phyloP scores from a whole-genome alignment of 2,888 invertebrate species.

The Subacronicta megacephala region DNA sequence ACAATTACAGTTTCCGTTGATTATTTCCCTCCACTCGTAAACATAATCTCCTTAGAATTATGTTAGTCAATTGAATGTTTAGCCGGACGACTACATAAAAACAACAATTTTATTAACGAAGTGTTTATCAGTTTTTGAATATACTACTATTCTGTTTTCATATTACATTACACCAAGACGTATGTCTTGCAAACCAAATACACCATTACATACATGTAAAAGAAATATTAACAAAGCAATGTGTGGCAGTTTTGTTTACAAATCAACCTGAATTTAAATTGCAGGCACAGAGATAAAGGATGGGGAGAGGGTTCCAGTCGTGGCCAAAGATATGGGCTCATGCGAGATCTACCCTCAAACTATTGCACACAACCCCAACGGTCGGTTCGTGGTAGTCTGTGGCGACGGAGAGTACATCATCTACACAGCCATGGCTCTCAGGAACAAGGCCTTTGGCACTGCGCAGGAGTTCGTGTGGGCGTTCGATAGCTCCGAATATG shows the following conservation, averaged over 20 bases:
- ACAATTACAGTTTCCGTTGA: conserved; percentile 16
- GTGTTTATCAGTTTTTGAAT: background rate
- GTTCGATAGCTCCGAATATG: conserved; percentile 97
- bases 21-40: background rate
- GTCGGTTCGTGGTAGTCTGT: conserved; percentile 97
- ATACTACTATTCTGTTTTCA: background rate
- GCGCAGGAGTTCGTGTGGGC: conserved; percentile 99
- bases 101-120: no score
- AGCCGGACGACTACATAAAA: background rate
- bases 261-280: conserved; percentile 34
- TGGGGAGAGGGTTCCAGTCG: conserved; percentile 97
- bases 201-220: no score
- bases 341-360: conserved; percentile 99
- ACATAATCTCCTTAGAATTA: conserved; percentile 1
- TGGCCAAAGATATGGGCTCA: conserved; percentile 99
- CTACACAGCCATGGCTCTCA: conserved; percentile 99
- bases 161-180: no score
- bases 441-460: conserved; percentile 99
- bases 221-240: no score
- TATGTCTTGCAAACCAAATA: background rate
- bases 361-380: conserved; percentile 99
- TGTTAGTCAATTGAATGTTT: background rate
- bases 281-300: conserved; percentile 93
- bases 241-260: no score
- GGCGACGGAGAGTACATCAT: conserved; percentile 99